A percentile compares a stretch with the other conserved stretches of the same genome.
Conservation (phyloP, 2,888 invertebrate genomes). For the Crocallis elinguaria region DNA sequence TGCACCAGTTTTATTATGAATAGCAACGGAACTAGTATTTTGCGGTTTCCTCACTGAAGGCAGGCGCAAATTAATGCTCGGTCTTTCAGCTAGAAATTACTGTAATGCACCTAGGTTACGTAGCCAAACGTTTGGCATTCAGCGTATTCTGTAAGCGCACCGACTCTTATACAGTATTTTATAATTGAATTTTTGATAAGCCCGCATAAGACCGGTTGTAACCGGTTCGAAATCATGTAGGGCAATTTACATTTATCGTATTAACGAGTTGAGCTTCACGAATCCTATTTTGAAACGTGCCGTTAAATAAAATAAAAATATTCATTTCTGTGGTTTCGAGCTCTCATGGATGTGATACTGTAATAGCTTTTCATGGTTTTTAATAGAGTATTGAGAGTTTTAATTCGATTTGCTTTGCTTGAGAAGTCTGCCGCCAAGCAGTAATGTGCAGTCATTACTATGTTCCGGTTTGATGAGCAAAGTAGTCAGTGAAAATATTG, state of each 20-base stretch:
- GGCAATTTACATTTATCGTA: slow-evolving; percentile 13
- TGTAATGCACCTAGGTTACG: slow-evolving; percentile 82
- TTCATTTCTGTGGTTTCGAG: slow-evolving; percentile 2
- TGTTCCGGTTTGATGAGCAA: no score
- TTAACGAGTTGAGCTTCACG: slow-evolving; percentile 15
- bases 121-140: slow-evolving; percentile 77
- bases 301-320: slow-evolving; percentile 17
- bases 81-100: slow-evolving; percentile 82
- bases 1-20: slow-evolving; percentile 82
- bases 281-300: slow-evolving; percentile 14
- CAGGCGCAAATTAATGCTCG: slow-evolving; percentile 81
- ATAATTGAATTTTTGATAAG: slow-evolving; percentile 74
- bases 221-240: slow-evolving; percentile 3
- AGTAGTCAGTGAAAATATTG: no score
- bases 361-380: neutral
- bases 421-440: no score
- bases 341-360: neutral
- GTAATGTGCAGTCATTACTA: no score
- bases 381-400: neutral
- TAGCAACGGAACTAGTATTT: slow-evolving; percentile 83
- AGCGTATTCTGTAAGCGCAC: slow-evolving; percentile 64
- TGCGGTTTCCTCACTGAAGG: slow-evolving; percentile 76
- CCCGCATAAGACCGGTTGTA: slow-evolving; percentile 12
- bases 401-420: neutral
- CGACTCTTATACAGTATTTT: slow-evolving; percentile 53